These are phyloP conservation scores for Ispidina picta DNA, from an alignment of 2,797 vertebrate genomes.

Conservation along the genomic window DNA sequence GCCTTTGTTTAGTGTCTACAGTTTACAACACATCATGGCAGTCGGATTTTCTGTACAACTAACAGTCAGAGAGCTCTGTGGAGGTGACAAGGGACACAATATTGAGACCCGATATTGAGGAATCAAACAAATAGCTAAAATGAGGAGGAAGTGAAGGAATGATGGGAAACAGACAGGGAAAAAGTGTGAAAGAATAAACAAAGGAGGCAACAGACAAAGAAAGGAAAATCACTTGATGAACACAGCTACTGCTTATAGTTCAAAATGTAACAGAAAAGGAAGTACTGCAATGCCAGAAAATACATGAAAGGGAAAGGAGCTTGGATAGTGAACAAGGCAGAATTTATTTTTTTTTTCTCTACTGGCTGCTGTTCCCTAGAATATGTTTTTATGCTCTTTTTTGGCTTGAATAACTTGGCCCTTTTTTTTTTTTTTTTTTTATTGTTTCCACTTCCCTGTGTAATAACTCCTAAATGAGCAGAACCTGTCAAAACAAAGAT, in stretches of 20 bases:
- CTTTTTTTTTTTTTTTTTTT: not conserved
- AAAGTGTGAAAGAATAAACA: not conserved
- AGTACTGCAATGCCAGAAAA: not conserved
- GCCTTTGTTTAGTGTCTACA: not conserved
- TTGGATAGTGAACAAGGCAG: not conserved
- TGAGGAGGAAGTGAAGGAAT: not conserved
- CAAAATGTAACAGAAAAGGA: not conserved
- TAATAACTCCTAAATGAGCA: not conserved
- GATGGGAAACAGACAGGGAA: not conserved
- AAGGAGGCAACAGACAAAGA: not conserved
- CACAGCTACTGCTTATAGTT: not conserved
- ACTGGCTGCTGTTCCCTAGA: not conserved
- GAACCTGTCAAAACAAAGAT: not conserved
- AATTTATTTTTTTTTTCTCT: not conserved
- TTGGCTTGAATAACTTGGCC: not conserved
- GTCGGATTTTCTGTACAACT: not conserved
- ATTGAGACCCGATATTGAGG: not conserved
- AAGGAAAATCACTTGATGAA: not conserved
- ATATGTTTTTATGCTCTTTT: not conserved
- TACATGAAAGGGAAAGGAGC: not conserved
- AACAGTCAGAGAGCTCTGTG: not conserved
- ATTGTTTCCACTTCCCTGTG: not conserved
- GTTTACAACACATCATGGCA: not conserved
- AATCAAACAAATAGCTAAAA: not conserved
- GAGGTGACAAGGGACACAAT: not conserved